Conservation (phyloP, 2,113 vertebrate species). For the Anseranas semipalmata region DNA sequence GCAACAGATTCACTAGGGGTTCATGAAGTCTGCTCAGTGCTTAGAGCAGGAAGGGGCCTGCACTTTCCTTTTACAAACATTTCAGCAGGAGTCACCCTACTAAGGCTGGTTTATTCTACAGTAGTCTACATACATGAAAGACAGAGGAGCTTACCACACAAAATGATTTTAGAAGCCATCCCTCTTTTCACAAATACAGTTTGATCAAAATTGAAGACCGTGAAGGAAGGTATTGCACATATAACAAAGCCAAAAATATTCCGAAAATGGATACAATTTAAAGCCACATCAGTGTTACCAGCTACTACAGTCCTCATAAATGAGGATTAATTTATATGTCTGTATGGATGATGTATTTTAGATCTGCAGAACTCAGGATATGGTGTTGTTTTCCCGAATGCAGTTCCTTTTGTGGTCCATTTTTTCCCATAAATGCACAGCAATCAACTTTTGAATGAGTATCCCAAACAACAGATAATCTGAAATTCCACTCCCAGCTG, state of each 20-base stretch:
- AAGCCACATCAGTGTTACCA: neutral
- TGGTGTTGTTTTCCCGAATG: conserved; percentile 31
- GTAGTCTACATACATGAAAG: neutral
- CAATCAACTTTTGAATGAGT: conserved; percentile 24
- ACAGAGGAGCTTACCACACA: neutral
- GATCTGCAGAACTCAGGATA: conserved; percentile 44
- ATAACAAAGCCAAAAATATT: neutral
- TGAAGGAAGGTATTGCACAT: neutral
- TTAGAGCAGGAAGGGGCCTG: neutral
- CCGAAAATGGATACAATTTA: neutral
- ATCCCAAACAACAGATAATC: neutral
- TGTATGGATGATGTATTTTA: conserved; percentile 15
- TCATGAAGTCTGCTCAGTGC: neutral
- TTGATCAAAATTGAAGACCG: conserved; percentile 53
- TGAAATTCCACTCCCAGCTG: neutral
- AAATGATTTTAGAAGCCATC: neutral
- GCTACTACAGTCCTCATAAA: neutral
- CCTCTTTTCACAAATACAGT: conserved; percentile 28
- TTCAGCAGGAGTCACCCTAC: neutral
- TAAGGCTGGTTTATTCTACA: neutral
- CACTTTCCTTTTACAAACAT: neutral
- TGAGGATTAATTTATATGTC: conserved; percentile 44
- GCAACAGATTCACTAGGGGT: neutral
- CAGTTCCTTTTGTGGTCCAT: conserved; percentile 18
- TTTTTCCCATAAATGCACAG: conserved; percentile 45